Evolutionary conservation across 1,140 invertebrate genomes (phyloP).

Genomic region (Drosophila ambigua): DNA sequence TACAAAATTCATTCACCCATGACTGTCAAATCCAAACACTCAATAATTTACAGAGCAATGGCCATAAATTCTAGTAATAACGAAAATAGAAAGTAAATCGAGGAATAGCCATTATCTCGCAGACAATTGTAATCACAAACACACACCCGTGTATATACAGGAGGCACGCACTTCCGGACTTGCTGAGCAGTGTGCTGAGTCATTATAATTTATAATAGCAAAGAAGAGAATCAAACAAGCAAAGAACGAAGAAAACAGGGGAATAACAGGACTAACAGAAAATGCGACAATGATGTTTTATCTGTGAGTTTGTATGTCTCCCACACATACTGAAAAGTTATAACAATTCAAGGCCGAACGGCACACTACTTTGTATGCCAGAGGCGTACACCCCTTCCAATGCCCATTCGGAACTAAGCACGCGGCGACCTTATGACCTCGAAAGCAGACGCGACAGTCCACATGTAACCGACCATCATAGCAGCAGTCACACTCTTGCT

Average conservation of each 20-base stretch:
- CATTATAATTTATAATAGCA: conserved; percentile 79
- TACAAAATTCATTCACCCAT: conserved; percentile 31
- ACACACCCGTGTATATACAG: conserved; percentile 19
- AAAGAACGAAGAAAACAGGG: conserved; percentile 31
- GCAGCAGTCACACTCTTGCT: conserved; percentile 10
- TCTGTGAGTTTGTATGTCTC: conserved; percentile 22
- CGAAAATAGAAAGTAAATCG: conserved; percentile 47
- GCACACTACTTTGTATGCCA: conserved; percentile 66
- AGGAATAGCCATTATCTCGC: conserved; percentile 34
- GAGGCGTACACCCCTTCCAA: conserved; percentile 44
- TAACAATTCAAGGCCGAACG: conserved; percentile 66
- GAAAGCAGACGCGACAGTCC: conserved; percentile 41
- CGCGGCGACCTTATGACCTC: conserved; percentile 70
- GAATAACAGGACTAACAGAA: conserved; percentile 43
- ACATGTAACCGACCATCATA: conserved; percentile 26
- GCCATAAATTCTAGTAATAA: conserved; percentile 65
- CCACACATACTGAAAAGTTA: conserved; percentile 52
- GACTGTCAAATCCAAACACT: conserved; percentile 41
- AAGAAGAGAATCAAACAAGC: conserved; percentile 25
- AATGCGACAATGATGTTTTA: conserved; percentile 74
- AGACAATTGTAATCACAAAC: conserved; percentile 44
- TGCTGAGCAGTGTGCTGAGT: conserved; percentile 61
- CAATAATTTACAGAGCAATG: conserved; percentile 63
- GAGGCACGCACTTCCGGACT: conserved; percentile 62
- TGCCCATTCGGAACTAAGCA: conserved; percentile 57